Evolutionary conservation across 2,113 vertebrate genomes (phyloP).

Genomic region (Melanerpes aurifrons): DNA sequence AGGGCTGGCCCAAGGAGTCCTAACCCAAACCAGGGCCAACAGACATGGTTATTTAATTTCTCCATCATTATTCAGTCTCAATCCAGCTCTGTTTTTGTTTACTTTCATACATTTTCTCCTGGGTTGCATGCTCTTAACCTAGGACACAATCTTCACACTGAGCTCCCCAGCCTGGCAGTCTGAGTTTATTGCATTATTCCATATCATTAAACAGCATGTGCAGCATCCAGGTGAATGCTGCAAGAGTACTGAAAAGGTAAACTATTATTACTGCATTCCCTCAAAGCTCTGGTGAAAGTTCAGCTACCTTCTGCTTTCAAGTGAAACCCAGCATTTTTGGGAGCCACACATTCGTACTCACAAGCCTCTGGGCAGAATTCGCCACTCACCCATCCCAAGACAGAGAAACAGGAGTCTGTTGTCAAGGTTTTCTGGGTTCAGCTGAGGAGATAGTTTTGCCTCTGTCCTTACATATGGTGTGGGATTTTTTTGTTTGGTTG

Average conservation of each 20-base stretch:
- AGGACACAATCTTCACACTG: background rate
- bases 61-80: background rate
- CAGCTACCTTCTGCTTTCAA: background rate
- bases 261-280: background rate
- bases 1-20: background rate
- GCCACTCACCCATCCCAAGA: background rate
- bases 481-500: background rate
- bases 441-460: slow-evolving; percentile 13
- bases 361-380: background rate
- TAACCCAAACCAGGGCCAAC: background rate
- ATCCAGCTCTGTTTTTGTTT: background rate
- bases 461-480: background rate
- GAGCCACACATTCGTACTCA: background rate
- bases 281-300: background rate
- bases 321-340: background rate
- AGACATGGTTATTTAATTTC: background rate
- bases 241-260: background rate
- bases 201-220: background rate
- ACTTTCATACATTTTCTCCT: background rate
- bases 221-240: background rate
- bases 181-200: background rate
- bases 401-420: background rate
- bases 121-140: background rate
- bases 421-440: background rate
- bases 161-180: background rate